Evolutionary conservation across 2,888 invertebrate species (phyloP).

Genomic region (Temnothorax ravouxi): DNA sequence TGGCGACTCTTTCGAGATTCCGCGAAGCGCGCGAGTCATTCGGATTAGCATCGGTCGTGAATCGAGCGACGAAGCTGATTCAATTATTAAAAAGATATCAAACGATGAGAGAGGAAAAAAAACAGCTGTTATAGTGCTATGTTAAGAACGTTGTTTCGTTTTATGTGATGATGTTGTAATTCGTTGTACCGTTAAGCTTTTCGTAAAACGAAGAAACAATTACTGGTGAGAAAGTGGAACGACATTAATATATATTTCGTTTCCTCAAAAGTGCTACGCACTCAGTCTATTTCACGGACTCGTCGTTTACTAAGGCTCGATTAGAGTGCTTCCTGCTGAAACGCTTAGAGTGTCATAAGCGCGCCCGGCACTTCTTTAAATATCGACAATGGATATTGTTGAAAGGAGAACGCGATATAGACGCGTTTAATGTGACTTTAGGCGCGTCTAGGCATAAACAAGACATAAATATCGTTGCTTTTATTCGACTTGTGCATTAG

Average conservation of each 20-base stretch:
- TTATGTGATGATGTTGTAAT: not conserved
- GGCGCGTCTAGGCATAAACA: not conserved
- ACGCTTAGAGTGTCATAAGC: not conserved
- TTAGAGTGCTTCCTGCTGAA: not conserved
- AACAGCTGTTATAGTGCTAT: not conserved
- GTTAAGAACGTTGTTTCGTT: not conserved
- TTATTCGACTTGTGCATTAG: not conserved
- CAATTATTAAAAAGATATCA: not conserved
- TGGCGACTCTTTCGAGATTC: slow-evolving; percentile 39
- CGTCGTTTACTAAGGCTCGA: not conserved
- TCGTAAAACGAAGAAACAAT: slow-evolving; percentile 4
- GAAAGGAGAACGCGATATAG: not conserved
- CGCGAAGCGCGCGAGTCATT: slow-evolving; percentile 10
- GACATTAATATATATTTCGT: slow-evolving; percentile 35
- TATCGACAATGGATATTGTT: slow-evolving; percentile 7
- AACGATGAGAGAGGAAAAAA: not conserved
- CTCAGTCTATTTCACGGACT: not conserved
- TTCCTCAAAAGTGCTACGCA: slow-evolving; percentile 8
- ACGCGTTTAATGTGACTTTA: not conserved
- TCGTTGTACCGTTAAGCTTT: not conserved
- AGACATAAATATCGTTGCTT: not conserved
- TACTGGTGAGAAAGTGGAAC: slow-evolving; percentile 16
- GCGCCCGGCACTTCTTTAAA: slow-evolving; percentile 15
- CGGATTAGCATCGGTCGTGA: not conserved
- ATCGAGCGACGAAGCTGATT: not conserved